Conservation (phyloP, 2,113 vertebrate species). For the Prunella fulvescens region DNA sequence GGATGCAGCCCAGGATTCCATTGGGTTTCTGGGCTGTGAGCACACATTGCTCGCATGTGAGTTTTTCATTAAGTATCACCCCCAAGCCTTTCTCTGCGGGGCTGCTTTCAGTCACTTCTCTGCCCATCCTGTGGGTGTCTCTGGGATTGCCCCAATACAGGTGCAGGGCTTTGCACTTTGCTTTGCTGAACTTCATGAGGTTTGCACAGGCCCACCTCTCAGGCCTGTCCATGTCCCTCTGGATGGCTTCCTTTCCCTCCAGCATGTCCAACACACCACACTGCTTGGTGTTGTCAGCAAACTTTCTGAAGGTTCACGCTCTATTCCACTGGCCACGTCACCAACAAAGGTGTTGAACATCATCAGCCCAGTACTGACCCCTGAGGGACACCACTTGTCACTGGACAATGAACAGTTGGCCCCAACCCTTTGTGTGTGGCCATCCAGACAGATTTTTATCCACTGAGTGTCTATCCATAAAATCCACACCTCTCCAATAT, state of each 20-base stretch:
- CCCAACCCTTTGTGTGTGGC: not conserved
- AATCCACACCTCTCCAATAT: not conserved
- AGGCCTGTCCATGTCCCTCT: not conserved
- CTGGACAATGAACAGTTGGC: not conserved
- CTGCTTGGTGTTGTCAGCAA: not conserved
- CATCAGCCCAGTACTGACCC: rapidly evolving
- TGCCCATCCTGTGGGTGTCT: not conserved
- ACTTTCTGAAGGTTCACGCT: rapidly evolving
- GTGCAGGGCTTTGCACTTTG: no score
- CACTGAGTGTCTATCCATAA: not conserved
- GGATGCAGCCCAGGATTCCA: not conserved
- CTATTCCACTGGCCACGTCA: not conserved
- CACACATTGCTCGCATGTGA: rapidly evolving
- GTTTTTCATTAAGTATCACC: rapidly evolving
- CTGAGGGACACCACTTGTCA: not conserved
- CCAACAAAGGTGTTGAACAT: no score
- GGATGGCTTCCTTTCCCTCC: not conserved
- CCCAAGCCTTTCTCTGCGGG: not conserved
- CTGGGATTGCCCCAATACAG: not conserved
- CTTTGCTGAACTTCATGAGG: not conserved
- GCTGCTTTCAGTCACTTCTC: not conserved
- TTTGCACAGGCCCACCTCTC: not conserved
- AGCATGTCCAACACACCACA: not conserved
- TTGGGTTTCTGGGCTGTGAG: not conserved
- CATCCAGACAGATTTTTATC: not conserved